Conservation (phyloP, 2,797 vertebrate genomes). For the Pipistrellus pygmaeus region DNA sequence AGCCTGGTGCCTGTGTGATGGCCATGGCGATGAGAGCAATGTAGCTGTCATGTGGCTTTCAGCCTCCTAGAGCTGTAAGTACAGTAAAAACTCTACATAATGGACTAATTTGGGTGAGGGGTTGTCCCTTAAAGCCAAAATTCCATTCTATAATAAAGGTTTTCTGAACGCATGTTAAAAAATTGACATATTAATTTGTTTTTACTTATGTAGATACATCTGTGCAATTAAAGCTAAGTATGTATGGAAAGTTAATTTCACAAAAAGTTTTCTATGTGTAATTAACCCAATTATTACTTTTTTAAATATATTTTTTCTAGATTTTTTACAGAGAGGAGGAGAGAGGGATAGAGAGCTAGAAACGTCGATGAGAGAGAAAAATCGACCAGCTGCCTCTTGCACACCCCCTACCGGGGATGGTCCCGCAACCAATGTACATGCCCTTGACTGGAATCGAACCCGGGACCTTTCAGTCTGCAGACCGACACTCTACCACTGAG, state of each 20-base stretch:
- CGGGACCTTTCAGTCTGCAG: too few relatives aligned
- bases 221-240: background rate
- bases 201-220: background rate
- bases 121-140: background rate
- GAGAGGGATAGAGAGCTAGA: too few relatives aligned
- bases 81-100: background rate
- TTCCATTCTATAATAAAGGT: background rate
- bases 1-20: constrained; percentile 93
- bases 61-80: constrained; percentile 89
- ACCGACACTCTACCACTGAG: too few relatives aligned
- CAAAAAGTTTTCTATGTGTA: background rate
- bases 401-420: too few relatives aligned
- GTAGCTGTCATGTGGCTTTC: constrained; percentile 97
- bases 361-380: too few relatives aligned
- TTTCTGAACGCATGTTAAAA: background rate
- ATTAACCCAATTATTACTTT: background rate
- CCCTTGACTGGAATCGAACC: too few relatives aligned
- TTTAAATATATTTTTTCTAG: too few relatives aligned
- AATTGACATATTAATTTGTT: background rate
- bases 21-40: constrained; percentile 97
- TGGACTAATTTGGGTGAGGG: background rate
- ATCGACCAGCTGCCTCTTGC: too few relatives aligned
- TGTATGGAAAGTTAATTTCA: background rate
- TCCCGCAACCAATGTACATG: too few relatives aligned
- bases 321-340: too few relatives aligned